These are phyloP conservation scores for Molorchus minor DNA, from an alignment of 2,888 invertebrate genomes.

Conservation along the genomic window DNA sequence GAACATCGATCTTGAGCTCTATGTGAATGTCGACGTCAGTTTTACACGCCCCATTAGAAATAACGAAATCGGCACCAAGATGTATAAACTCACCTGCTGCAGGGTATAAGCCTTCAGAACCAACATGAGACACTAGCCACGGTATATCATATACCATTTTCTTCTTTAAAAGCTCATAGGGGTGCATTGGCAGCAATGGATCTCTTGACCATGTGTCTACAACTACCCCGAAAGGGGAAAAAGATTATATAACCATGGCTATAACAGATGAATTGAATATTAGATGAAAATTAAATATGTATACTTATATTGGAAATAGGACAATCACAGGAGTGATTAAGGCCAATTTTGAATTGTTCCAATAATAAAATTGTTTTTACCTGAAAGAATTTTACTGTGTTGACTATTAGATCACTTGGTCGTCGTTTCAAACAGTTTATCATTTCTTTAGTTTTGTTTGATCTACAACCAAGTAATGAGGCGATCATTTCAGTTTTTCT, in stretches of 20 bases:
- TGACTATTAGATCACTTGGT: conserved; percentile 68
- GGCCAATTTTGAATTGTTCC: no score
- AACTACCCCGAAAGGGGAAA: conserved; percentile 78
- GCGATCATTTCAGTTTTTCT: conserved; percentile 71
- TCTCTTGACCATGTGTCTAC: conserved; percentile 68
- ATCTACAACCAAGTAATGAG: conserved; percentile 71
- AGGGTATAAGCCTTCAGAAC: conserved; percentile 79
- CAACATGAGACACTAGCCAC: conserved; percentile 74
- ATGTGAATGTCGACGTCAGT: no score
- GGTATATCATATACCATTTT: conserved; percentile 72
- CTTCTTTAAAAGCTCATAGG: conserved; percentile 68
- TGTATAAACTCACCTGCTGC: conserved; percentile 72
- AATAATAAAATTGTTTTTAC: no score
- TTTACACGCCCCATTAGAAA: no score
- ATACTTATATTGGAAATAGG: no score
- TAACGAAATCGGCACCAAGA: no score
- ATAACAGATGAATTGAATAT: no score
- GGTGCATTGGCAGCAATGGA: conserved; percentile 74
- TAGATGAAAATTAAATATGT: no score
- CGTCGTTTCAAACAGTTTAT: conserved; percentile 70
- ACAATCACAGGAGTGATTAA: no score
- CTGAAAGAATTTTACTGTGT: no score
- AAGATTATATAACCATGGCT: conserved; percentile 70
- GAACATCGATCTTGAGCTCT: no score
- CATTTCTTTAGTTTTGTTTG: conserved; percentile 62